These are phyloP conservation scores for Dinothrombium tinctorium DNA, from an alignment of 1,140 invertebrate species.

Conservation along the genomic window DNA sequence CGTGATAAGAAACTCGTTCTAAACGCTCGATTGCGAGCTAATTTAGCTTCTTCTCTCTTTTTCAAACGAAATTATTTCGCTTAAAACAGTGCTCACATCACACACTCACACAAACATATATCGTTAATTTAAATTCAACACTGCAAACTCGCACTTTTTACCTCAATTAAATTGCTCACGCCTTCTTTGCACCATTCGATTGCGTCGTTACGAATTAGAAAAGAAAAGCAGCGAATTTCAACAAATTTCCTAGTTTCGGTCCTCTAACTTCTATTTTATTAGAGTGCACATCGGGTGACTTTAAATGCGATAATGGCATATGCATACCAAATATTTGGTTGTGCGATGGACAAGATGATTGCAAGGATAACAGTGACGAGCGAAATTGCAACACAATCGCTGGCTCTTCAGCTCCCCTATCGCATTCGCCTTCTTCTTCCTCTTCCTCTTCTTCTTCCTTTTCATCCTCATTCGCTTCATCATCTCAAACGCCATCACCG, in stretches of 20 bases:
- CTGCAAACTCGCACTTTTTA: too few relatives aligned
- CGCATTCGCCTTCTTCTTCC: not conserved
- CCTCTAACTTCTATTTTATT: not conserved
- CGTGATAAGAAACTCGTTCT: too few relatives aligned
- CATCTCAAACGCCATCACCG: not conserved
- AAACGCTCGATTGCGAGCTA: too few relatives aligned
- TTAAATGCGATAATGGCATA: slow-evolving; percentile 45
- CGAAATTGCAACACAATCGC: slow-evolving; percentile 13
- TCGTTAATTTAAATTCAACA: too few relatives aligned
- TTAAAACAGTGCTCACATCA: too few relatives aligned
- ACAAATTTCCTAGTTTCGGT: not conserved
- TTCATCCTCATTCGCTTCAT: not conserved
- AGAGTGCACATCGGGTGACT: slow-evolving; percentile 28
- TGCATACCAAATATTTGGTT: slow-evolving; percentile 16
- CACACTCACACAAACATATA: too few relatives aligned
- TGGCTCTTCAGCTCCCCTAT: not conserved
- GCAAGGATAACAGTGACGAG: slow-evolving; percentile 20
- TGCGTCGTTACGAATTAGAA: too few relatives aligned
- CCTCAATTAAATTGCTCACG: too few relatives aligned
- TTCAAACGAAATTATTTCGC: too few relatives aligned
- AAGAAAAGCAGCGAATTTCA: too few relatives aligned
- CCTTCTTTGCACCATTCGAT: too few relatives aligned
- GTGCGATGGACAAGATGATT: slow-evolving; percentile 21
- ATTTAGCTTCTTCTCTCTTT: too few relatives aligned
- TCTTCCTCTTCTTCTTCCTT: not conserved